Evolutionary conservation across 2,113 vertebrate species (phyloP).

Genomic region (Malaclemys terrapin): DNA sequence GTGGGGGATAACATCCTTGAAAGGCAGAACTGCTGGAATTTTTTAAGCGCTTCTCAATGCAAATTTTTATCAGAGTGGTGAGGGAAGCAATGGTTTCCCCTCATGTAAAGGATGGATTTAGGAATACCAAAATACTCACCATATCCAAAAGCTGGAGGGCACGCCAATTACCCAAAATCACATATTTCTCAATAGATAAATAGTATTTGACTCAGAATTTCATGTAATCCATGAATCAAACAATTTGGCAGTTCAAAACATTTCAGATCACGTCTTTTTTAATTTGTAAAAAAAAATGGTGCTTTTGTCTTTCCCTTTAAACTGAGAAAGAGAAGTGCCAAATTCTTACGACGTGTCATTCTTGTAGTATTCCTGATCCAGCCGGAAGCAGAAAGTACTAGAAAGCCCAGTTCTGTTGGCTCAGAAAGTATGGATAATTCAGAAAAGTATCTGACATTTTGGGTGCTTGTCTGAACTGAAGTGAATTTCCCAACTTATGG

Average conservation of each 20-base stretch:
- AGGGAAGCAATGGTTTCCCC: neutral
- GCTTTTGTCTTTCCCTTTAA: neutral
- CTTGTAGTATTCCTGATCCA: neutral
- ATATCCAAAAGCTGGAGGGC: neutral
- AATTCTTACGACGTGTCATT: neutral
- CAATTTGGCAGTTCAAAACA: neutral
- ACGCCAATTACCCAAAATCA: neutral
- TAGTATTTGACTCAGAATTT: neutral
- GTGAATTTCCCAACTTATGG: neutral
- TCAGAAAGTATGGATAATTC: neutral
- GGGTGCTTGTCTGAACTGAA: neutral
- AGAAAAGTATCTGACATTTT: constrained; percentile 16
- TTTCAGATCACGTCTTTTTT: neutral
- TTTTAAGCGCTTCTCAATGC: neutral
- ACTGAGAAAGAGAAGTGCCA: neutral
- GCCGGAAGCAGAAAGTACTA: neutral
- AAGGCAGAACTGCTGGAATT: neutral
- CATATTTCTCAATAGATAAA: neutral
- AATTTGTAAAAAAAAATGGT: neutral
- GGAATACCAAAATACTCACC: neutral
- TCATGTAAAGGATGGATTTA: neutral
- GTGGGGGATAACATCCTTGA: neutral
- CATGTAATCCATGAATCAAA: neutral
- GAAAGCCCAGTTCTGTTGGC: neutral
- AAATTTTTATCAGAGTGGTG: neutral